Conservation (phyloP, 1,140 invertebrate species). For the Brachionus sp. region DNA sequence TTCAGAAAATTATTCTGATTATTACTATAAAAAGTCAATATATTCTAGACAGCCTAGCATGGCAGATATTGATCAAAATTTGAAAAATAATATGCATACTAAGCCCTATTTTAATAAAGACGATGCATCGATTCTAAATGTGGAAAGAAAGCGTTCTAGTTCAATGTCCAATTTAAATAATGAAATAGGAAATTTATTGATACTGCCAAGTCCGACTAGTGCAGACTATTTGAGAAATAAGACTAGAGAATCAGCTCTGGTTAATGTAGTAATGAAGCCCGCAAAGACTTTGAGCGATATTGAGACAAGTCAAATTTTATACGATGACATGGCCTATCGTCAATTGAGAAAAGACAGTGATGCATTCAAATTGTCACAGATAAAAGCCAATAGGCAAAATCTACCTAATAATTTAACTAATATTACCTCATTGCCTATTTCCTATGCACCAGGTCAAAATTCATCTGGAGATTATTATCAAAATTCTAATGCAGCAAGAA, state of each 20-base stretch:
- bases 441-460: neutral
- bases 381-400: constrained; percentile 3
- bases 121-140: neutral
- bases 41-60: neutral
- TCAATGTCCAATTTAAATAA: constrained; percentile 10
- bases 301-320: constrained; percentile 44
- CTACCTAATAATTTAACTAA: neutral
- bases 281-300: neutral
- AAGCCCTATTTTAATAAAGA: neutral
- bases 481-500: neutral
- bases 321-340: constrained; percentile 43
- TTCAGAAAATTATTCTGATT: neutral
- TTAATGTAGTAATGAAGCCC: constrained; percentile 34
- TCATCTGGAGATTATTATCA: neutral
- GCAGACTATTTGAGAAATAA: constrained; percentile 43
- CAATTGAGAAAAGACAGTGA: constrained; percentile 35
- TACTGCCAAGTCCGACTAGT: constrained; percentile 39
- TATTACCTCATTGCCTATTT: constrained; percentile 20
- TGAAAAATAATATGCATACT: neutral
- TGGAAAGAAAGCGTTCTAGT: neutral
- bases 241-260: constrained; percentile 30
- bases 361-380: constrained; percentile 3
- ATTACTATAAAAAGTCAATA: neutral
- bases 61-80: neutral
- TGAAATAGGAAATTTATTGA: neutral